These are phyloP conservation scores for Corythaeola cristata DNA, from an alignment of 2,113 vertebrate genomes.

Conservation along the genomic window DNA sequence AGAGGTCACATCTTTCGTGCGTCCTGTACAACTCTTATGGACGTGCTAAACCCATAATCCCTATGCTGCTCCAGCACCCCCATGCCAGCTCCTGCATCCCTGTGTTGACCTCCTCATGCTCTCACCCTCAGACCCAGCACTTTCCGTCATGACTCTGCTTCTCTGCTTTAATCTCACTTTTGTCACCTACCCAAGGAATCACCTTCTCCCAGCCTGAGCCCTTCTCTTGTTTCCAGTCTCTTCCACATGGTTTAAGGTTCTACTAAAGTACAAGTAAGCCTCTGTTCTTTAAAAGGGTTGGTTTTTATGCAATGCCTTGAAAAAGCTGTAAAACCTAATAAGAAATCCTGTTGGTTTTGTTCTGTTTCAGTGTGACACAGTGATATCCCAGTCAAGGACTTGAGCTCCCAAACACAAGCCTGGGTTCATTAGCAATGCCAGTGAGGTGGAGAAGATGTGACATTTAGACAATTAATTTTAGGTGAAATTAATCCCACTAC, in stretches of 20 bases:
- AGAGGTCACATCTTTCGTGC: background rate
- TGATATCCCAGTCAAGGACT: background rate
- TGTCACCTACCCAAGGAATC: background rate
- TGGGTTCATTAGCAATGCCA: background rate
- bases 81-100: accelerated
- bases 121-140: background rate
- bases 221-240: background rate
- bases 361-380: background rate
- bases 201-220: background rate
- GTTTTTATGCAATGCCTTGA: background rate
- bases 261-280: background rate
- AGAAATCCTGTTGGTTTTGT: background rate
- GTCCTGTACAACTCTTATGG: background rate
- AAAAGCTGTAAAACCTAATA: background rate
- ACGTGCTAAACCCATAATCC: background rate
- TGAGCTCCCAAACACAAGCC: background rate
- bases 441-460: background rate
- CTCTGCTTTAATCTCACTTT: background rate
- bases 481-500: background rate
- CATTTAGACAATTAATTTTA: background rate
- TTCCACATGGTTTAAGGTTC: background rate
- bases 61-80: background rate
- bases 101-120: background rate
- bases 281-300: background rate
- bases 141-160: accelerated